A percentile compares a stretch with the other conserved stretches of the same genome.
Evolutionary conservation across 2,797 vertebrate genomes (phyloP).

Genomic region (Acanthurus leucopareius): DNA sequence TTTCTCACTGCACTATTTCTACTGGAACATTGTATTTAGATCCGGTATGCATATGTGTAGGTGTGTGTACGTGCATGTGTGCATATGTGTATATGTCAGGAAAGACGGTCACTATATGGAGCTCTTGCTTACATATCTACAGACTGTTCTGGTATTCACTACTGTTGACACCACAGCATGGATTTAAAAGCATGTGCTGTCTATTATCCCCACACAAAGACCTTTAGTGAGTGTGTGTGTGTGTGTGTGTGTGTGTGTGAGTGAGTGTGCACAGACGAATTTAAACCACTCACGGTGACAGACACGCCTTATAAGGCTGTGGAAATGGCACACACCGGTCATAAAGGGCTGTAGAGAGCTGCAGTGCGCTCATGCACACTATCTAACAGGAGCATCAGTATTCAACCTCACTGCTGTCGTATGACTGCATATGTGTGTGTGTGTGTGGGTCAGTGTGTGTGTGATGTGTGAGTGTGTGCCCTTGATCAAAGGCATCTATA

Average conservation of each 20-base stretch:
- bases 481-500: conserved; percentile 65
- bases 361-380: conserved; percentile 38
- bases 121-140: conserved; percentile 26
- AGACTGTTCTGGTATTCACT: conserved; percentile 23
- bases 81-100: too few relatives aligned
- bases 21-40: conserved; percentile 16
- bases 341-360: conserved; percentile 50
- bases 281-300: conserved; percentile 56
- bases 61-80: background rate
- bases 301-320: conserved; percentile 79
- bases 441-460: conserved; percentile 12
- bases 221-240: conserved; percentile 36
- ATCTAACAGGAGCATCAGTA: conserved; percentile 38
- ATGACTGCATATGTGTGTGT: conserved; percentile 1
- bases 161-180: conserved; percentile 66
- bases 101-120: conserved; percentile 8
- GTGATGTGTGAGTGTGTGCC: conserved; percentile 3
- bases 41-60: background rate
- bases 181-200: conserved; percentile 66
- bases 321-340: conserved; percentile 57
- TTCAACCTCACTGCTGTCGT: conserved; percentile 36
- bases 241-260: conserved; percentile 32
- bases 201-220: conserved; percentile 63
- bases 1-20: conserved; percentile 5
- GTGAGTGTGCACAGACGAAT: conserved; percentile 26